Evolutionary conservation across 2,113 vertebrate species (phyloP).

Genomic region (Petrocephalus microphthalmus): DNA sequence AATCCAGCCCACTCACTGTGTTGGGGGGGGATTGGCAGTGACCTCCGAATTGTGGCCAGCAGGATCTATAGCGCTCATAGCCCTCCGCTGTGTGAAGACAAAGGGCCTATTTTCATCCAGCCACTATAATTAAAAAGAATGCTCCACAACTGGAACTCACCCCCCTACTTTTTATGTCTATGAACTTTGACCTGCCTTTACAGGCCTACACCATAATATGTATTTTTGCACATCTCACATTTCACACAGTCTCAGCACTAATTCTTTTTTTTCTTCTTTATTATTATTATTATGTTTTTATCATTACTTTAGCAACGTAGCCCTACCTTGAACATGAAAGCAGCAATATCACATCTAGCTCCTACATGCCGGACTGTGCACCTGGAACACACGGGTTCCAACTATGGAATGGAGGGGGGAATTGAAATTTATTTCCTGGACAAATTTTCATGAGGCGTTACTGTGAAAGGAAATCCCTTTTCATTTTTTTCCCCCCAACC

Average conservation of each 20-base stretch:
- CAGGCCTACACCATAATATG: too few species aligned
- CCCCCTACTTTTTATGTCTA: background rate
- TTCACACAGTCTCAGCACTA: background rate
- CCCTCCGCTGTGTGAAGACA: background rate
- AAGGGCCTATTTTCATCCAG: background rate
- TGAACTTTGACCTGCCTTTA: background rate
- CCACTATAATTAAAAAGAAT: slow-evolving; percentile 13
- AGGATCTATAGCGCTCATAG: too few species aligned
- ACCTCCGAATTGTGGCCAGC: background rate
- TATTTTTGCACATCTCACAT: background rate
- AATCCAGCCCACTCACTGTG: background rate
- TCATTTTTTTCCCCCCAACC: background rate
- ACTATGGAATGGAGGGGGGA: background rate
- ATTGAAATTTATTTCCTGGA: background rate
- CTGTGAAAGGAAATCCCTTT: background rate
- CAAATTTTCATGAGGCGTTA: background rate
- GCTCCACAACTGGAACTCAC: background rate
- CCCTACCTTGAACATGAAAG: background rate
- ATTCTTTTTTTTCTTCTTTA: too few species aligned
- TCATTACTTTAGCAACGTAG: background rate
- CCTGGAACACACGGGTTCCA: background rate
- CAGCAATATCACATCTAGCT: background rate
- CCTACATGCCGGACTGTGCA: background rate
- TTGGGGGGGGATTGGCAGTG: background rate
- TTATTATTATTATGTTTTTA: too few species aligned